These are phyloP conservation scores for Sphenopsis melanotis DNA, from an alignment of 2,797 vertebrate species.

Conservation along the genomic window DNA sequence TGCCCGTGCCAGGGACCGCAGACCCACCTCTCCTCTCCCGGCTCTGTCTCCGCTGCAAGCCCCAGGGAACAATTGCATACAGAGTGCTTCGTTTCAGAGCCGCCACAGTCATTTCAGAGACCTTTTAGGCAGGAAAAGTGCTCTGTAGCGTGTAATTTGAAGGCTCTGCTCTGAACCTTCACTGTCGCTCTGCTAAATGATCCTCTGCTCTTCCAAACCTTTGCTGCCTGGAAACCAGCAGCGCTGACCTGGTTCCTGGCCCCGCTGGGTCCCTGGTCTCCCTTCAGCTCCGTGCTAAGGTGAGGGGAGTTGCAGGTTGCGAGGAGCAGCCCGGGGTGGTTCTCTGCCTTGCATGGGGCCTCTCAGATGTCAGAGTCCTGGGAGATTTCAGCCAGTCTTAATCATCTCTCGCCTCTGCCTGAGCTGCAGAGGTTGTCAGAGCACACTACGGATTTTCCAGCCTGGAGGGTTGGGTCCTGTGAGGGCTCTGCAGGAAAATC, in stretches of 20 bases:
- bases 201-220: slow-evolving; percentile 58
- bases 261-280: background rate
- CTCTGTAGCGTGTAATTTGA: slow-evolving; percentile 66
- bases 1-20: slow-evolving; percentile 15
- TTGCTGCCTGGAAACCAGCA: slow-evolving; percentile 55
- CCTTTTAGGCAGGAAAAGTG: slow-evolving; percentile 64
- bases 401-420: slow-evolving; percentile 47
- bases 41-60: slow-evolving; percentile 57
- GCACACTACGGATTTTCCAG: slow-evolving; percentile 26
- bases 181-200: slow-evolving; percentile 53
- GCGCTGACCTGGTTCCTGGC: slow-evolving; percentile 49
- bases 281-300: background rate
- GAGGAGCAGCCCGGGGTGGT: slow-evolving; percentile 4
- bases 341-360: background rate
- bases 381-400: slow-evolving; percentile 56
- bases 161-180: slow-evolving; percentile 61
- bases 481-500: background rate
- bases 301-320: slow-evolving; percentile 8
- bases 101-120: slow-evolving; percentile 58
- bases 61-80: slow-evolving; percentile 62
- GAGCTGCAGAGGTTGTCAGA: slow-evolving; percentile 49
- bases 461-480: background rate
- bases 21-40: slow-evolving; percentile 38
- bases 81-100: slow-evolving; percentile 61
- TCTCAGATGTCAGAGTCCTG: slow-evolving; percentile 22